A percentile compares a stretch with the other conserved stretches of the same genome.
These are phyloP conservation scores for Smutsia gigantea DNA, from an alignment of 2,797 vertebrate genomes.

Conservation along the genomic window DNA sequence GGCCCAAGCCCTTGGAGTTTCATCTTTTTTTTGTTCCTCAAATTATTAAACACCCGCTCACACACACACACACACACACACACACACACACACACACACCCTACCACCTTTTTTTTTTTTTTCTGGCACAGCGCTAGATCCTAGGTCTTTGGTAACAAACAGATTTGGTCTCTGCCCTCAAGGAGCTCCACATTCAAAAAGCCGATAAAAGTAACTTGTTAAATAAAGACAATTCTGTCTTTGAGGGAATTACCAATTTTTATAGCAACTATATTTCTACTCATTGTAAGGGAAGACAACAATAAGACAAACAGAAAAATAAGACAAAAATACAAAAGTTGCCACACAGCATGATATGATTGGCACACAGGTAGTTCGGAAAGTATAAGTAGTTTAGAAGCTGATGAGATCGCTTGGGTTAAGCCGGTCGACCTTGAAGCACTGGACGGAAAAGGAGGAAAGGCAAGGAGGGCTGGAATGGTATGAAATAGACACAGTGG, in stretches of 20 bases:
- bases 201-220: conserved; percentile 15
- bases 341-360: not conserved
- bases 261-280: not conserved
- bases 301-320: conserved; percentile 41
- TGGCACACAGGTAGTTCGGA: not conserved
- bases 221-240: conserved; percentile 20
- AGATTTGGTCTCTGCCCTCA: not conserved
- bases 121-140: not conserved
- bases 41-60: not conserved
- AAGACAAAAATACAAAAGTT: conserved; percentile 32
- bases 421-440: not conserved
- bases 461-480: not conserved
- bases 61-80: too few relatives aligned
- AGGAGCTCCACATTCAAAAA: not conserved
- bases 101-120: not conserved
- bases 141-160: not conserved
- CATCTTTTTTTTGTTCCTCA: not conserved
- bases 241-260: not conserved
- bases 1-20: not conserved
- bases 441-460: not conserved
- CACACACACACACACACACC: too few relatives aligned
- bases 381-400: not conserved
- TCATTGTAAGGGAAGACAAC: not conserved
- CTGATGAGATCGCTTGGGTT: not conserved
- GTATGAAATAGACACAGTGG: not conserved